Evolutionary conservation across 1,140 invertebrate species (phyloP).

Genomic region (Bombus balteatus): DNA sequence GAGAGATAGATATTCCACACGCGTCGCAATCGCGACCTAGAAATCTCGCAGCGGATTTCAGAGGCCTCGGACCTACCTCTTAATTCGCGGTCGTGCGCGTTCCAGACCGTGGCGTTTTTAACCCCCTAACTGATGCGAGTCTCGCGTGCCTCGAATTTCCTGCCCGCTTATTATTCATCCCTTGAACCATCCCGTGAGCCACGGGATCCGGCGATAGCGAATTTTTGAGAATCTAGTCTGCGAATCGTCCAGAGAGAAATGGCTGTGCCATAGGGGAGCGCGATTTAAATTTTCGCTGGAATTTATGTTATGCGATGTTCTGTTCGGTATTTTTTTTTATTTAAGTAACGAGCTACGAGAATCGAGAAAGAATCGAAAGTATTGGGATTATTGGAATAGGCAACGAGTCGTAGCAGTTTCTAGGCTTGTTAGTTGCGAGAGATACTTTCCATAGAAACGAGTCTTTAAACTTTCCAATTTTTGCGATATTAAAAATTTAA

Average conservation of each 20-base stretch:
- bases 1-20: not conserved
- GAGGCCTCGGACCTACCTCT: not conserved
- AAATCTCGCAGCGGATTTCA: constrained; percentile 22
- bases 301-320: not conserved
- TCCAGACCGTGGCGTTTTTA: constrained; percentile 13
- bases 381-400: no score
- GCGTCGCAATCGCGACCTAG: constrained; percentile 13
- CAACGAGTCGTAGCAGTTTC: no score
- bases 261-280: not conserved
- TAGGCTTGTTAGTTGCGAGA: no score
- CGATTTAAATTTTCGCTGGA: not conserved
- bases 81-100: constrained; percentile 18
- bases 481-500: no score
- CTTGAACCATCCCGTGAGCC: not conserved
- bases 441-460: no score
- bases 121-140: constrained; percentile 17
- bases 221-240: not conserved
- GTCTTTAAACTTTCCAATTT: no score
- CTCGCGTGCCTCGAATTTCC: constrained; percentile 26
- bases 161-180: constrained; percentile 9
- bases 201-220: not conserved
- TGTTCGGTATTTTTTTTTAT: not conserved
- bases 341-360: no score
- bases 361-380: not conserved
- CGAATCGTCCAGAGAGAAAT: not conserved